Conservation (phyloP, 2,888 invertebrate genomes). For the Platypus cylindrus region DNA sequence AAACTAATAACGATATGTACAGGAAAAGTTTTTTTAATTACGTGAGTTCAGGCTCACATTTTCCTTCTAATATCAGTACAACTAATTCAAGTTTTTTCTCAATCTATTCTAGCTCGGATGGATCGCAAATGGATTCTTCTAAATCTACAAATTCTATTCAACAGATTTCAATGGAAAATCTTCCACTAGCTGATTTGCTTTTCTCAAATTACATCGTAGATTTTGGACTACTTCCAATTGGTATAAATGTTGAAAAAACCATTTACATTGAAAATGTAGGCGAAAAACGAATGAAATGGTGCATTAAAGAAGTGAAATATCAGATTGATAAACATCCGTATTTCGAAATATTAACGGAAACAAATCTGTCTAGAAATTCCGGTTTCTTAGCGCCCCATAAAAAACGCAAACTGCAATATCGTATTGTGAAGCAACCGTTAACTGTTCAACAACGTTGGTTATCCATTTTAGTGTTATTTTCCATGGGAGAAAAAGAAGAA, state of each 20-base stretch:
- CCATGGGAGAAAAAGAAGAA: background rate
- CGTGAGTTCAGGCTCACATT: too few species aligned
- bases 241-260: conserved; percentile 17
- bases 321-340: conserved; percentile 17
- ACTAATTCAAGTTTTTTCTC: too few species aligned
- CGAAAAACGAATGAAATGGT: conserved; percentile 21
- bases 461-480: conserved; percentile 21
- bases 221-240: conserved; percentile 23
- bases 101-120: too few species aligned
- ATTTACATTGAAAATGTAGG: conserved; percentile 22
- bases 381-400: conserved; percentile 10
- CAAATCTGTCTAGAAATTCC: conserved; percentile 9
- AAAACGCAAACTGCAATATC: conserved; percentile 13
- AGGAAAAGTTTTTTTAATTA: too few species aligned
- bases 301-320: conserved; percentile 24
- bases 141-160: too few species aligned
- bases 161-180: conserved; percentile 4
- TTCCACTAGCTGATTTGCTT: conserved; percentile 10
- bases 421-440: conserved; percentile 10
- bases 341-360: conserved; percentile 12
- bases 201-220: conserved; percentile 22
- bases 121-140: too few species aligned
- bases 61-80: too few species aligned
- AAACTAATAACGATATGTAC: too few species aligned
- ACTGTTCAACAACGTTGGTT: conserved; percentile 18